Evolutionary conservation across 2,888 invertebrate genomes (phyloP), one percentile per base, ranked within the genome.

Genomic region (Eupelmus urozonus): DNA sequence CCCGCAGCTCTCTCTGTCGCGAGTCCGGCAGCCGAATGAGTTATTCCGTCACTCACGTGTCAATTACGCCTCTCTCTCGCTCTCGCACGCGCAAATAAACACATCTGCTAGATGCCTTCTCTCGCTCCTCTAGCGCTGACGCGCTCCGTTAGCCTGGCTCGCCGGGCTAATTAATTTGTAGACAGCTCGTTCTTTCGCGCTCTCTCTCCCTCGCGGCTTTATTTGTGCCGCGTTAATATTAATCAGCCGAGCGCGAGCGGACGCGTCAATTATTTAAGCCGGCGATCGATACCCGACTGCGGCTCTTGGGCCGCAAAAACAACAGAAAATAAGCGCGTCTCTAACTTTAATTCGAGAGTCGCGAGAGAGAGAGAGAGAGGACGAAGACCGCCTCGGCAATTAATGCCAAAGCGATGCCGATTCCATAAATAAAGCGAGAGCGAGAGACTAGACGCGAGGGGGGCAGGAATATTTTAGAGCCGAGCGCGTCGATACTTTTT

Each of bases 161-260:
- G 71, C 27, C 4, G 3, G 16, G 84, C 70, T 84, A 83, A 85
- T 85, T 85, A 84, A 86, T 86, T 85, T 82, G 81, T 84, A 82
- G 84, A 82, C 76, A 71, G 74, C 60, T 65, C 23, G 57, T 62
- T 62, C 51, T 51, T 18, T 20, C 20, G 7, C 45, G 7, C 2
- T 13, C 3, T 51, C 18, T 42, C 55, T 60, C 51, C 25, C 42
- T 29, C 51, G 18, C 51, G 45, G 2, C 27, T 57, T 27, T 57
- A 25, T 57, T 57, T 57, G 18, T 57, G 13, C 18, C 20, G 53
- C 53, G 9, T 53, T 53, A 53, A 53, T 45, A 45, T 45, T 45
- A 45, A 45, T 16, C 13, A 13, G 13, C 16, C 16, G 9, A 13
- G 16, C 45, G n/a, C n/a, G n/a, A n/a, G n/a, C n/a, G n/a, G n/a